Percentiles rank a stretch among this genome's conserved stretches.
phyloP scores from a whole-genome alignment of 2,888 invertebrate species.

The Clepsis dumicolana region DNA sequence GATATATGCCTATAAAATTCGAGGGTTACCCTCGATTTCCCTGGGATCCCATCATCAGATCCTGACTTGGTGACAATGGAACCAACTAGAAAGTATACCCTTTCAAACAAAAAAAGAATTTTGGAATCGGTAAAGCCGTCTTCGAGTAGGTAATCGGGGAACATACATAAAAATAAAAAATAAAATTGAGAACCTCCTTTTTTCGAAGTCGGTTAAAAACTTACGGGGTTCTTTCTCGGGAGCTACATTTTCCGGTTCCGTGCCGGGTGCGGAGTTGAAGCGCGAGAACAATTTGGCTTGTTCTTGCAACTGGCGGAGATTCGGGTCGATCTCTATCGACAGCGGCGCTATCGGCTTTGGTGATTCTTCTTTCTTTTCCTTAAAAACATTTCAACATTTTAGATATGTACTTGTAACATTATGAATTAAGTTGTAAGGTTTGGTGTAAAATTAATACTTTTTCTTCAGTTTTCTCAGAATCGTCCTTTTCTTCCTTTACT shows the following conservation, averaged over 20 bases:
- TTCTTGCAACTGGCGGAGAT: constrained; percentile 81
- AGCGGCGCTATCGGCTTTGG: constrained; percentile 76
- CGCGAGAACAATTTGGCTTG: constrained; percentile 84
- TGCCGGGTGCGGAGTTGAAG: constrained; percentile 71
- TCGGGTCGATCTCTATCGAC: constrained; percentile 83
- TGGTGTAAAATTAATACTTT: constrained; percentile 64
- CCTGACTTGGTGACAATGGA: no score
- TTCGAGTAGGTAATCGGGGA: no score
- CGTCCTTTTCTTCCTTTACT: constrained; percentile 77
- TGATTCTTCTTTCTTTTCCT: constrained; percentile 74
- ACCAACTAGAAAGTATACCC: no score
- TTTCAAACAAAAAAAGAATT: no score
- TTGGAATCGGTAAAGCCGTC: no score
- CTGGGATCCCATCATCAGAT: no score
- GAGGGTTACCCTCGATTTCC: no score
- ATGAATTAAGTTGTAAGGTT: constrained; percentile 17
- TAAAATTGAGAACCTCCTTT: no score
- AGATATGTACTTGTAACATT: constrained; percentile 9
- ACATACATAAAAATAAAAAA: no score
- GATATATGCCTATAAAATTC: no score
- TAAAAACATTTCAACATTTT: constrained; percentile 10
- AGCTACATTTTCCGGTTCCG: constrained; percentile 62
- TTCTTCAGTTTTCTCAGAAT: constrained; percentile 65
- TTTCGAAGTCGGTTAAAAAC: no score
- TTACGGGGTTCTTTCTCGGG: constrained; percentile 78